Conservation (phyloP, 2,888 invertebrate genomes). For the Dryococelus australis region DNA sequence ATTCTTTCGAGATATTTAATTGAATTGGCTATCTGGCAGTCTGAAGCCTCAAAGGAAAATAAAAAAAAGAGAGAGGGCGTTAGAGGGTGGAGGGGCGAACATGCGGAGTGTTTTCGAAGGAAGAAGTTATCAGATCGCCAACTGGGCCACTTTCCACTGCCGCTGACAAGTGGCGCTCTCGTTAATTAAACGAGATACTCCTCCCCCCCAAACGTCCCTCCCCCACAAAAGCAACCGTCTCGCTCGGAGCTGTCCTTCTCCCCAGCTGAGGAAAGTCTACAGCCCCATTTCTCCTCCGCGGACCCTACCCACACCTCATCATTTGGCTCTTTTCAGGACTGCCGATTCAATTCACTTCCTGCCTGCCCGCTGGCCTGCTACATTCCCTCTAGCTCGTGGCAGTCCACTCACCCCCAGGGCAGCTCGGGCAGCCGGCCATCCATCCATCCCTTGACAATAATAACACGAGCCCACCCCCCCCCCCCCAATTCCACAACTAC, state of each 20-base stretch:
- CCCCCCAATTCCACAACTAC: no score
- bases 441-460: constrained; percentile 10
- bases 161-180: constrained; percentile 16
- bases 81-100: neutral
- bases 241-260: neutral
- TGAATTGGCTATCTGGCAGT: neutral
- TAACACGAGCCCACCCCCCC: neutral
- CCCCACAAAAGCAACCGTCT: neutral
- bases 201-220: neutral
- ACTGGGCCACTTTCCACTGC: neutral
- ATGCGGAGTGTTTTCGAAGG: neutral
- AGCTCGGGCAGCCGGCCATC: neutral
- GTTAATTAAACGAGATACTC: constrained; percentile 1
- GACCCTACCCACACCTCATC: neutral
- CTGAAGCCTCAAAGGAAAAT: neutral
- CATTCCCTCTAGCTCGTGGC: no score
- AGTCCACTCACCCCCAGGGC: neutral
- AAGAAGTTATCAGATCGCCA: constrained; percentile 10
- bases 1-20: neutral
- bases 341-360: neutral
- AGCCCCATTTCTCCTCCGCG: neutral
- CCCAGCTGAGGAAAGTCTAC: neutral
- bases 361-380: neutral
- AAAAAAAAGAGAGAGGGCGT: neutral
- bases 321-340: constrained; percentile 5